Conservation (phyloP, 2,113 vertebrate genomes). For the Deroptyus accipitrinus region DNA sequence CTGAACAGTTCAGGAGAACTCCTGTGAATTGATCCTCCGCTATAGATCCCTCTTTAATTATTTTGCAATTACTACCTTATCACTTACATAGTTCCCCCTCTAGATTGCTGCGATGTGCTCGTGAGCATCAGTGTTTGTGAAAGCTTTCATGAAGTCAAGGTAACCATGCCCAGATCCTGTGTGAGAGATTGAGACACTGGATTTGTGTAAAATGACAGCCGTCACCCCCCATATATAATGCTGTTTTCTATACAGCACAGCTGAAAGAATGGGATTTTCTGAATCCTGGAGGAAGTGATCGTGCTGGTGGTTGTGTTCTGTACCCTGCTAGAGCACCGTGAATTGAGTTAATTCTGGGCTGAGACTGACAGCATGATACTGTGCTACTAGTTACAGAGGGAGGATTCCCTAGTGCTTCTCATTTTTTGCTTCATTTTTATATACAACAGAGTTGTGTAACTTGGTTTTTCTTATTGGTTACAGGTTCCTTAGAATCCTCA, state of each 20-base stretch:
- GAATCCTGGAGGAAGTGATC: not conserved
- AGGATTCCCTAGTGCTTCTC: not conserved
- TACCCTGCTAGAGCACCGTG: not conserved
- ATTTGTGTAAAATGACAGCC: not conserved
- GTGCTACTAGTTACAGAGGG: not conserved
- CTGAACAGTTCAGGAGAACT: not conserved
- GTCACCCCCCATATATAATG: not conserved
- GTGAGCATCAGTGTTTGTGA: not conserved
- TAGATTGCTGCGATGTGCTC: not conserved
- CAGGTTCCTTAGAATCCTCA: not conserved
- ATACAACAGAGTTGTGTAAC: accelerated
- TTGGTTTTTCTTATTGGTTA: not conserved
- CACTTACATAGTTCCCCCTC: not conserved
- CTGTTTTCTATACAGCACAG: not conserved
- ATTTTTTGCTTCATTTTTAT: not conserved
- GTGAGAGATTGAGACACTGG: not conserved
- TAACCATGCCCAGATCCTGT: not conserved
- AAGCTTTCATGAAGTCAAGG: not conserved
- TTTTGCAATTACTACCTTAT: not conserved
- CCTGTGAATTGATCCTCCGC: not conserved
- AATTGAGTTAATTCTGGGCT: not conserved
- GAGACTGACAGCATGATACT: not conserved
- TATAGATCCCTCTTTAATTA: not conserved
- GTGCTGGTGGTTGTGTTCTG: not conserved
- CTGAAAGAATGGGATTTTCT: not conserved